Conservation (phyloP, 2,888 invertebrate genomes). For the Petrolisthes cinctipes region DNA sequence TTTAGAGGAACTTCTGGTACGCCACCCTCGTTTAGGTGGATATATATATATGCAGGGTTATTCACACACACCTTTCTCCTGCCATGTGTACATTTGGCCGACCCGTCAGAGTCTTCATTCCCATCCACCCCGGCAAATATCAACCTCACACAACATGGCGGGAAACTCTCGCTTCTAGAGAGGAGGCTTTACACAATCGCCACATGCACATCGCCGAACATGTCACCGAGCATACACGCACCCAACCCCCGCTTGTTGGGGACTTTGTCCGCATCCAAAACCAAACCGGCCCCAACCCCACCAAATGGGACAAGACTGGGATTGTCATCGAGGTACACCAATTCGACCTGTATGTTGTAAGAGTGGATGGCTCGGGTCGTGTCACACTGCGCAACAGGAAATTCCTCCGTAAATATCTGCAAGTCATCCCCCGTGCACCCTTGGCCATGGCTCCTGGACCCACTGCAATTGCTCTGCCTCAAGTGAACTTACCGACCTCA, state of each 20-base stretch:
- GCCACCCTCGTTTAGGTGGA: no score
- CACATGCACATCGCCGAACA: no score
- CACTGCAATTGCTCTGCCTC: no score
- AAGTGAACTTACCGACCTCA: no score
- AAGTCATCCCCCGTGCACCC: no score
- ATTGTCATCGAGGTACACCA: conserved; percentile 39
- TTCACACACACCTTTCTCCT: conserved; percentile 38
- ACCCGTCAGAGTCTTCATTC: conserved; percentile 47
- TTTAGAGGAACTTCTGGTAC: no score
- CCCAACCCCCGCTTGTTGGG: conserved; percentile 8
- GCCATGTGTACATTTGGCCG: no score
- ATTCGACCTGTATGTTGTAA: conserved; percentile 36
- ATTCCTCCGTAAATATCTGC: neutral
- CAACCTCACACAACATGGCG: no score
- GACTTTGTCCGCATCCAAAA: conserved; percentile 15
- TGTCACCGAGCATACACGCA: conserved; percentile 15
- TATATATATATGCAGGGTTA: no score
- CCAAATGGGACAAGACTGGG: conserved; percentile 33
- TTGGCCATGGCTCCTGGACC: no score
- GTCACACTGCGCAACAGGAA: conserved; percentile 23
- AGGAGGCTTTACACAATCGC: conserved; percentile 36
- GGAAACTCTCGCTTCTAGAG: no score
- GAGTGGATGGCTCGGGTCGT: conserved; percentile 37
- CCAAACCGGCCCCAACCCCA: conserved; percentile 10
- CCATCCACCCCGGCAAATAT: conserved; percentile 32